Evolutionary conservation across 1,140 invertebrate species (phyloP).

Genomic region (Penaeus japonicus): DNA sequence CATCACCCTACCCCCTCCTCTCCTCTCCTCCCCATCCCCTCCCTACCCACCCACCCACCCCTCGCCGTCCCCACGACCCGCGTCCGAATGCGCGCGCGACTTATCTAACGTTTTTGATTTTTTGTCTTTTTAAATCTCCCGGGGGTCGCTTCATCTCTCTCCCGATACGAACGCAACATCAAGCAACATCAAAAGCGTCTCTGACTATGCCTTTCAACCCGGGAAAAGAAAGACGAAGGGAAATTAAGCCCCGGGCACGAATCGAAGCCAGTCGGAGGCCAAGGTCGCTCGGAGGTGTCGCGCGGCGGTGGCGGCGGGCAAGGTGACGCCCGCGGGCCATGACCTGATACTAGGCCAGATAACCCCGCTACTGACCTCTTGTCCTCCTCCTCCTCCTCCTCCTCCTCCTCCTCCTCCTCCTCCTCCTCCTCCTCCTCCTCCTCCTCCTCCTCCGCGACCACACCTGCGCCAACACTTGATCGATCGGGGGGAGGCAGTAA

Average conservation of each 20-base stretch:
- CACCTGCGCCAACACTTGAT: not conserved
- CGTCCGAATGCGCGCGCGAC: not conserved
- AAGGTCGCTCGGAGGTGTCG: not conserved
- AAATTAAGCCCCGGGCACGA: too few species aligned
- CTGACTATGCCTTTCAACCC: too few species aligned
- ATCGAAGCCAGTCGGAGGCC: not conserved
- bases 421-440: not conserved
- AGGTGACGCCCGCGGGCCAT: conserved; percentile 36
- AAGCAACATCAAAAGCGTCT: too few species aligned
- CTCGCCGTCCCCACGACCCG: not conserved
- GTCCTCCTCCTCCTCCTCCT: not conserved
- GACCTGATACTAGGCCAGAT: conserved; percentile 41
- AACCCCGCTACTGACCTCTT: conserved; percentile 1
- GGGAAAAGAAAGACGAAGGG: too few species aligned
- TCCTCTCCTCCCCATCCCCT: too few species aligned
- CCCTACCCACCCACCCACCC: too few species aligned
- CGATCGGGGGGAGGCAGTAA: not conserved
- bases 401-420: not conserved
- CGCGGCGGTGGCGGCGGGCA: not conserved
- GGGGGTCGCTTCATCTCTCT: too few species aligned
- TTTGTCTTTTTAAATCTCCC: not conserved
- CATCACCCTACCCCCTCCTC: too few species aligned
- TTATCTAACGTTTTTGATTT: not conserved
- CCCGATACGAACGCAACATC: too few species aligned
- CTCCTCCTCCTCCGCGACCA: not conserved